Conservation (phyloP, 2,888 invertebrate species). For the Brachynemurus nebulosus region DNA sequence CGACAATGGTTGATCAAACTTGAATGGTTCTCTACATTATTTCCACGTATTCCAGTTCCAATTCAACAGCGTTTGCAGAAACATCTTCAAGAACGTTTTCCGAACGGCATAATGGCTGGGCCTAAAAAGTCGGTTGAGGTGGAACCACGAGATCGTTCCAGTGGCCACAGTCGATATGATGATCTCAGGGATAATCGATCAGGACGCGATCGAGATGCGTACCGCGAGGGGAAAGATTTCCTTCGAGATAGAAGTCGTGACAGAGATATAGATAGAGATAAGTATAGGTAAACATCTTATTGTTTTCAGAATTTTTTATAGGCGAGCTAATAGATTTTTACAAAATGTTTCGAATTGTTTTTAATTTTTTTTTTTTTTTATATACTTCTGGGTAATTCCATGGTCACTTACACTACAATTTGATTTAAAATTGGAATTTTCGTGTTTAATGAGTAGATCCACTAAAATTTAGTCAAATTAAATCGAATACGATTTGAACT, state of each 20-base stretch:
- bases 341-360: slow-evolving; percentile 17
- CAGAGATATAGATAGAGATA: neutral
- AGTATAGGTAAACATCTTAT: slow-evolving; percentile 2
- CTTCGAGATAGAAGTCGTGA: slow-evolving; percentile 2
- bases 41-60: slow-evolving; percentile 97
- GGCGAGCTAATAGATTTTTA: slow-evolving; percentile 15
- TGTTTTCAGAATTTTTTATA: no score
- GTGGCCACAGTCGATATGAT: slow-evolving; percentile 2
- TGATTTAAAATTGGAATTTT: no score
- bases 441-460: no score
- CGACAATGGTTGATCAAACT: slow-evolving; percentile 88
- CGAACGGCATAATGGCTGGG: slow-evolving; percentile 19
- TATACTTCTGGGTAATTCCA: no score
- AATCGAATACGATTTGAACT: no score
- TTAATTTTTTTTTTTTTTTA: slow-evolving; percentile 25
- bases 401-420: no score
- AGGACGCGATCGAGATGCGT: slow-evolving; percentile 16
- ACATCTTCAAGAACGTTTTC: slow-evolving; percentile 41
- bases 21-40: slow-evolving; percentile 98
- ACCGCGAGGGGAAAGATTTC: slow-evolving; percentile 6
- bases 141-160: slow-evolving; percentile 10
- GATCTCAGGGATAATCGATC: slow-evolving; percentile 11
- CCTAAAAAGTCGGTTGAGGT: slow-evolving; percentile 10
- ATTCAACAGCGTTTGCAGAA: slow-evolving; percentile 85
- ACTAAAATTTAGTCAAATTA: no score